phyloP scores from a whole-genome alignment of 2,797 vertebrate species.

The Danionella dracula region DNA sequence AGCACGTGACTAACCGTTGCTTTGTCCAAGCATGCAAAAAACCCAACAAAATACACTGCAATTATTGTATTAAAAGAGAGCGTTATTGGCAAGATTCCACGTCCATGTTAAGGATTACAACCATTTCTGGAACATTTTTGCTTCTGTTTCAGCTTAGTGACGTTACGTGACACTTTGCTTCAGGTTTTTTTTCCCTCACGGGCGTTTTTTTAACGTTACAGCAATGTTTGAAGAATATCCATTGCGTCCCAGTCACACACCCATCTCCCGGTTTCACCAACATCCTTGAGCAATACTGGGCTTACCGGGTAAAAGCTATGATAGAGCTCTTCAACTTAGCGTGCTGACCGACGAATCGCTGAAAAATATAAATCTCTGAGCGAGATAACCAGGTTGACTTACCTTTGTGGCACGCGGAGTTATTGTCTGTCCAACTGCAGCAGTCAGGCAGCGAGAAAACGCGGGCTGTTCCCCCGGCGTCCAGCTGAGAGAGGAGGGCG shows the following conservation, averaged over 20 bases:
- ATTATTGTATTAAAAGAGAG: neutral
- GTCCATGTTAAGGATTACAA: neutral
- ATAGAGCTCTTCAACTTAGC: neutral
- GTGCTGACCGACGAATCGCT: neutral
- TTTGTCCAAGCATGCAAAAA: neutral
- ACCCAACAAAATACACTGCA: neutral
- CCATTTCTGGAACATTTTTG: too few relatives aligned
- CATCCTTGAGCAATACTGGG: neutral
- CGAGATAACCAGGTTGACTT: slow-evolving; percentile 23
- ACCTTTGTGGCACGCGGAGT: slow-evolving; percentile 50
- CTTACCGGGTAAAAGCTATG: neutral
- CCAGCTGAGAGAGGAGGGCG: slow-evolving; percentile 31
- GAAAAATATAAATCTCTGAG: neutral
- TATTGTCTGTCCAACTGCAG: slow-evolving; percentile 53
- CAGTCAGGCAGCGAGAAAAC: slow-evolving; percentile 31
- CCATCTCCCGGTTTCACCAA: slow-evolving; percentile 2
- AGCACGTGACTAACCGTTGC: neutral
- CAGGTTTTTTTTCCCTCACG: too few relatives aligned
- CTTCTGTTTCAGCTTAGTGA: neutral
- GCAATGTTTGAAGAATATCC: neutral
- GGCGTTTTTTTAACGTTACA: too few relatives aligned
- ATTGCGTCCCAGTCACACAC: slow-evolving; percentile 14
- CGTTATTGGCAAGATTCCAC: neutral
- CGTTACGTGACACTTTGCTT: neutral
- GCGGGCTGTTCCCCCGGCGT: slow-evolving; percentile 19